These are phyloP conservation scores for Acanthurus tractus DNA, from an alignment of 2,797 vertebrate genomes.

Conservation along the genomic window DNA sequence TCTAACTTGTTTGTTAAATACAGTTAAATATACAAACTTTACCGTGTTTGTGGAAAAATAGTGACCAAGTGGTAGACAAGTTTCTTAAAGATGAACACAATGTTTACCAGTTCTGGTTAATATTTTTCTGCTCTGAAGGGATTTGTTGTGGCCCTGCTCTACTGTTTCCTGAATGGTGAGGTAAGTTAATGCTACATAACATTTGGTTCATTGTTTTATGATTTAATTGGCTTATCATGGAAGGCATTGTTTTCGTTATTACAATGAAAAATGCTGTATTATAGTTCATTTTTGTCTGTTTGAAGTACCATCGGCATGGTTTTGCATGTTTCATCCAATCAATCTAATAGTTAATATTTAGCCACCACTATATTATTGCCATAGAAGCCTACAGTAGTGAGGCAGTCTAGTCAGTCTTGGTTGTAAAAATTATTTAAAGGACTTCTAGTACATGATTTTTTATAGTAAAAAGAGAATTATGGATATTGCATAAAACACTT, in stretches of 20 bases:
- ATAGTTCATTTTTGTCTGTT: background rate
- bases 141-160: conserved; percentile 92
- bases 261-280: background rate
- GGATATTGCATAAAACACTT: too few relatives aligned
- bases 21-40: too few relatives aligned
- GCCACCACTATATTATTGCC: too few relatives aligned
- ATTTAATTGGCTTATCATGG: background rate
- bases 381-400: too few relatives aligned
- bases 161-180: conserved; percentile 93
- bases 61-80: too few relatives aligned
- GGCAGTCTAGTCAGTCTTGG: too few relatives aligned
- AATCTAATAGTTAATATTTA: background rate
- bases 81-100: too few relatives aligned
- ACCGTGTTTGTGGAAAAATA: too few relatives aligned
- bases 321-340: background rate
- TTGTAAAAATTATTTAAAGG: too few relatives aligned
- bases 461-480: too few relatives aligned
- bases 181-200: conserved; percentile 72
- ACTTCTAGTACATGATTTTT: too few relatives aligned
- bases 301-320: background rate
- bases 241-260: background rate
- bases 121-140: conserved; percentile 82
- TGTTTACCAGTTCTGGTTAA: background rate
- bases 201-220: background rate
- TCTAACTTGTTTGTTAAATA: too few relatives aligned